Evolutionary conservation across 2,888 invertebrate genomes (phyloP).

Genomic region (Leucania comma): DNA sequence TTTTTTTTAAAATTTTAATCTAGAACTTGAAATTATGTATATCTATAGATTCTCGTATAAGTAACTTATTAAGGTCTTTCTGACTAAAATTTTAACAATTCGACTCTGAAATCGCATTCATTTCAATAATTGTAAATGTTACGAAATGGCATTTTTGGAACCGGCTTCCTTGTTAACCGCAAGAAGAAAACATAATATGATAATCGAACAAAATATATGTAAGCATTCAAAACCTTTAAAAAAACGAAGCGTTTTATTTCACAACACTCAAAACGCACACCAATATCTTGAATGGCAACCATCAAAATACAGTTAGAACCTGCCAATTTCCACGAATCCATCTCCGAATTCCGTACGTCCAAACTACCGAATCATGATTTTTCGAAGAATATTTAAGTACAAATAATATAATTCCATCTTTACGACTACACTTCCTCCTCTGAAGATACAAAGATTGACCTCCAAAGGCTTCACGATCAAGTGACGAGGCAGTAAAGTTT

Average conservation of each 20-base stretch:
- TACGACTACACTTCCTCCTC: slow-evolving; percentile 40
- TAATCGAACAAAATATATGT: background rate
- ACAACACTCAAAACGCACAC: background rate
- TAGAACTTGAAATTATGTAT: no score
- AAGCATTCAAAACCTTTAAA: background rate
- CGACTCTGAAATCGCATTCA: no score
- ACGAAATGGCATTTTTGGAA: background rate
- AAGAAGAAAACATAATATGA: background rate
- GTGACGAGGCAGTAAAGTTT: slow-evolving; percentile 58
- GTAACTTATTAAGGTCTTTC: no score
- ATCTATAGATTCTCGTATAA: no score
- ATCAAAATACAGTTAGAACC: slow-evolving; percentile 39
- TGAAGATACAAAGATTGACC: slow-evolving; percentile 56
- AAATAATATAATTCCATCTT: slow-evolving; percentile 53
- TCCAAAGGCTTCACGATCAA: slow-evolving; percentile 36
- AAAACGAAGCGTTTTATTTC: slow-evolving; percentile 1
- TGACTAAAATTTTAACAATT: no score
- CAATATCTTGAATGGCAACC: slow-evolving; percentile 7
- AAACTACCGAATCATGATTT: slow-evolving; percentile 42
- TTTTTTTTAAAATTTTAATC: no score
- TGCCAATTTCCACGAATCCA: slow-evolving; percentile 48
- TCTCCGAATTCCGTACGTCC: slow-evolving; percentile 39
- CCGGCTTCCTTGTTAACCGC: background rate
- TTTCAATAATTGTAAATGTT: no score
- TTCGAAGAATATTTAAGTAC: slow-evolving; percentile 53